Conservation (phyloP, 2,113 vertebrate genomes). For the Riparia riparia region DNA sequence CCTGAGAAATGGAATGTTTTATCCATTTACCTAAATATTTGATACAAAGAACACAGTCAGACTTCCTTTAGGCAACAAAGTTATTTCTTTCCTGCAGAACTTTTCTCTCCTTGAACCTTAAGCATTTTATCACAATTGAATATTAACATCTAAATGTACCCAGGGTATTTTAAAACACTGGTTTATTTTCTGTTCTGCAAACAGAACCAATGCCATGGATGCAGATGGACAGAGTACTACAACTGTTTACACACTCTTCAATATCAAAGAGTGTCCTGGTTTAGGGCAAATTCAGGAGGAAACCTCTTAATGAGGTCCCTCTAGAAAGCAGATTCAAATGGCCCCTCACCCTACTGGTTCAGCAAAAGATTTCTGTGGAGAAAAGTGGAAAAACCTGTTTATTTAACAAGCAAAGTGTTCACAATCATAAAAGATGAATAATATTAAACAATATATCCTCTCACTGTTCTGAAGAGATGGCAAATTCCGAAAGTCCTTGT, state of each 20-base stretch:
- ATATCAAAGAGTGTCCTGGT: background rate
- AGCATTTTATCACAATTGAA: background rate
- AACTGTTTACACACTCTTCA: background rate
- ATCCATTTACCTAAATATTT: background rate
- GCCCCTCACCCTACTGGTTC: background rate
- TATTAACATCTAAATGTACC: background rate
- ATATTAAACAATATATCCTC: background rate
- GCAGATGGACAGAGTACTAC: background rate
- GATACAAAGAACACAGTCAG: background rate
- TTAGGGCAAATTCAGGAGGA: background rate
- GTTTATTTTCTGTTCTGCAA: background rate
- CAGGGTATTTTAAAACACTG: background rate
- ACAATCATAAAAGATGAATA: background rate
- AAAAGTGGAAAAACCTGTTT: background rate
- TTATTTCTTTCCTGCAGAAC: background rate
- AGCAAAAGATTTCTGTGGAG: background rate
- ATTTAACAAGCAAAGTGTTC: background rate
- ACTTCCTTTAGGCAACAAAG: background rate
- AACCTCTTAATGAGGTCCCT: background rate
- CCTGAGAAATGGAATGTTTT: background rate
- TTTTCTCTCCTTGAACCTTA: background rate
- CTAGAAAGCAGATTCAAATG: background rate
- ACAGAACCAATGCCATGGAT: background rate
- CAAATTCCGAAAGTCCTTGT: background rate
- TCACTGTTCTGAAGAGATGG: background rate